Conservation (phyloP, 2,888 invertebrate species). For the Drosophila niveifrons region DNA sequence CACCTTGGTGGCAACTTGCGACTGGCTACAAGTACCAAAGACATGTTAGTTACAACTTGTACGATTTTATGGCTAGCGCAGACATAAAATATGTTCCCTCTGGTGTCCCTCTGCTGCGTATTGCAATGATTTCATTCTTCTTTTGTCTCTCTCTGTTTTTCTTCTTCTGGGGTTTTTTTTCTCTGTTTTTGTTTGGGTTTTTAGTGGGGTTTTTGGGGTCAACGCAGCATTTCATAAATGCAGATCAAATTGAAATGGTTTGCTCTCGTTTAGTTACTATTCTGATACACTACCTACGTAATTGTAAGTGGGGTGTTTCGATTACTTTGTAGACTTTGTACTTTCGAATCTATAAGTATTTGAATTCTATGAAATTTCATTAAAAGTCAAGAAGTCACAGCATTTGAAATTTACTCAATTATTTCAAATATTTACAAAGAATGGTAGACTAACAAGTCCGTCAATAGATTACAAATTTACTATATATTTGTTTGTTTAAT, state of each 20-base stretch:
- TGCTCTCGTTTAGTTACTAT: constrained; percentile 12
- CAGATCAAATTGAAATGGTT: constrained; percentile 57
- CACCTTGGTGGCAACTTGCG: constrained; percentile 60
- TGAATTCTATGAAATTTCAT: too few relatives aligned
- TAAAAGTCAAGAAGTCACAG: too few relatives aligned
- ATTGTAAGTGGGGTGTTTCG: background rate
- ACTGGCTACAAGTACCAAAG: constrained; percentile 48
- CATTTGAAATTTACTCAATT: too few relatives aligned
- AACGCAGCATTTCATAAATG: constrained; percentile 51
- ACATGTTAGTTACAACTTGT: constrained; percentile 65
- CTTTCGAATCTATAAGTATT: too few relatives aligned
- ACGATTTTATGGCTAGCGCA: constrained; percentile 53
- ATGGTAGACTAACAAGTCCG: too few relatives aligned
- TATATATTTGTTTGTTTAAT: too few relatives aligned
- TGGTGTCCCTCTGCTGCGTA: constrained; percentile 35
- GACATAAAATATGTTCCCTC: constrained; percentile 65
- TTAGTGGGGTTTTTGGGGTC: constrained; percentile 18
- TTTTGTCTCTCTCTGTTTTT: background rate
- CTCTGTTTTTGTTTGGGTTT: background rate
- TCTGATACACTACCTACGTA: background rate
- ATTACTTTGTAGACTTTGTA: background rate
- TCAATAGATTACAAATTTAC: too few relatives aligned
- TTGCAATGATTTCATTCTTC: constrained; percentile 37
- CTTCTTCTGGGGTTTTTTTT: background rate
- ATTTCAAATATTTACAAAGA: too few relatives aligned